phyloP scores from a whole-genome alignment of 2,888 invertebrate species.

The Peribatodes rhomboidaria region DNA sequence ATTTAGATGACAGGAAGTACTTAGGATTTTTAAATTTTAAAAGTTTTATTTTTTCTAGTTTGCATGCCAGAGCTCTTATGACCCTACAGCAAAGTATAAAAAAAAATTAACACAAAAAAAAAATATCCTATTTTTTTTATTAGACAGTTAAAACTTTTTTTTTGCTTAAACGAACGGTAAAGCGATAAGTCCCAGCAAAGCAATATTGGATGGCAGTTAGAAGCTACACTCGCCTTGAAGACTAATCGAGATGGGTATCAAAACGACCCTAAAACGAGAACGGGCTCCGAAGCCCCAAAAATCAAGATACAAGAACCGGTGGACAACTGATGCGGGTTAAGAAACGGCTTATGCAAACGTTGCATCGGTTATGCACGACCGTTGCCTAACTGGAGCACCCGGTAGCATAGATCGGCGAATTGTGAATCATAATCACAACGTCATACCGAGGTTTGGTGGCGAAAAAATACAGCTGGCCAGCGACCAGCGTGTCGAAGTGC shows the following conservation, averaged over 20 bases:
- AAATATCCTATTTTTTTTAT: too few relatives aligned
- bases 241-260: background rate
- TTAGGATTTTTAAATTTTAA: too few relatives aligned
- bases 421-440: slow-evolving; percentile 13
- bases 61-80: background rate
- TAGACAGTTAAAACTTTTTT: too few relatives aligned
- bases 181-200: too few relatives aligned
- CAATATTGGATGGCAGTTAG: too few relatives aligned
- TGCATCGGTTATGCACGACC: slow-evolving; percentile 21
- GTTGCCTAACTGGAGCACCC: slow-evolving; percentile 31
- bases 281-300: background rate
- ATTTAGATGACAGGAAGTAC: too few relatives aligned
- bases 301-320: background rate
- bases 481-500: too few relatives aligned
- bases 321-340: slow-evolving; percentile 1
- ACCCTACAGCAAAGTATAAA: background rate
- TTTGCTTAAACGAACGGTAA: too few relatives aligned
- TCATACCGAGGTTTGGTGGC: too few relatives aligned
- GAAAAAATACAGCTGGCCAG: too few relatives aligned
- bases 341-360: slow-evolving; percentile 29
- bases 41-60: background rate
- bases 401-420: slow-evolving; percentile 26
- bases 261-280: background rate
- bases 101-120: background rate
- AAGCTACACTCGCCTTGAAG: too few relatives aligned